phyloP scores from a whole-genome alignment of 1,140 invertebrate genomes.

The Condylostylus longicornis region DNA sequence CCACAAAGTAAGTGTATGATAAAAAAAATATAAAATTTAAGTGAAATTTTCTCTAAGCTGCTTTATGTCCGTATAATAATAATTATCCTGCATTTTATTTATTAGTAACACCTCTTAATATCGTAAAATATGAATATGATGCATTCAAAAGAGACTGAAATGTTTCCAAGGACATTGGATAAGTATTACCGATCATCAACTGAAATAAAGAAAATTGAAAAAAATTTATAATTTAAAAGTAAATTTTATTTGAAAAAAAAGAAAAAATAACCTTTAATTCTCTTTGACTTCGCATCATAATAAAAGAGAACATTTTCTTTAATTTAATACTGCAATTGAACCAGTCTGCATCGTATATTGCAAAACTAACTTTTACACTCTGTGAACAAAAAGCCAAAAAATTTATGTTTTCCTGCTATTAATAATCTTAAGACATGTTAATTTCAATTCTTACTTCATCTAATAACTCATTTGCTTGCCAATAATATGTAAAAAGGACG shows the following conservation, averaged over 20 bases:
- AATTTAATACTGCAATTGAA: slow-evolving; percentile 12
- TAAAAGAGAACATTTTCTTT: slow-evolving; percentile 20
- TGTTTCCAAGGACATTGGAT: slow-evolving; percentile 30
- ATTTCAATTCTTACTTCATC: slow-evolving; percentile 12
- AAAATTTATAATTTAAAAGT: not conserved
- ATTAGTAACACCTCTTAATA: slow-evolving; percentile 25
- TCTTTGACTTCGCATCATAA: slow-evolving; percentile 21
- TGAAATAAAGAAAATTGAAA: slow-evolving; percentile 12
- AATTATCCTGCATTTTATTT: too few relatives aligned
- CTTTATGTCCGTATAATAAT: too few relatives aligned
- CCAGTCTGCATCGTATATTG: slow-evolving; percentile 9
- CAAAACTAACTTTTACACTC: slow-evolving; percentile 8
- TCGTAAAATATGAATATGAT: slow-evolving; percentile 29
- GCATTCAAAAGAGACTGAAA: slow-evolving; percentile 29
- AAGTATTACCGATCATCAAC: slow-evolving; percentile 26
- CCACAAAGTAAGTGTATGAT: too few relatives aligned
- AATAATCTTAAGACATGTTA: slow-evolving; percentile 17
- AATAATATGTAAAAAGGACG: slow-evolving; percentile 25
- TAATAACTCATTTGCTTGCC: slow-evolving; percentile 23
- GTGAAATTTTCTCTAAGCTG: too few relatives aligned
- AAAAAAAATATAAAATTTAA: too few relatives aligned
- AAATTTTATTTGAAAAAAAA: too few relatives aligned
- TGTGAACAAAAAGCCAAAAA: slow-evolving; percentile 1
- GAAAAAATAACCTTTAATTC: slow-evolving; percentile 25
- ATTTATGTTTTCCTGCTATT: not conserved